These are phyloP conservation scores for Pseudococcus longispinus DNA, from an alignment of 2,888 invertebrate species.

Conservation along the genomic window DNA sequence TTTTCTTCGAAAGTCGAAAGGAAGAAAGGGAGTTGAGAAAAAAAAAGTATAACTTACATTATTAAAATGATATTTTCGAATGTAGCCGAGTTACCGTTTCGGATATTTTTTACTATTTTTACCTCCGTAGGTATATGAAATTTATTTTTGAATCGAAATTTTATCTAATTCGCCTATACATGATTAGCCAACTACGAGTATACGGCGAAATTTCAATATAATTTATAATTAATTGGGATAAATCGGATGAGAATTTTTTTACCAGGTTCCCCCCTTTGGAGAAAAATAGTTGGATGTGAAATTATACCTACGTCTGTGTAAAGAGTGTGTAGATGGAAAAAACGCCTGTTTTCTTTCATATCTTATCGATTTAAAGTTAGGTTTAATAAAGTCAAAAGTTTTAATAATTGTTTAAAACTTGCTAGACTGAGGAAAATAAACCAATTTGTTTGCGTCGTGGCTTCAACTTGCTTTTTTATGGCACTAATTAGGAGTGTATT, in stretches of 20 bases:
- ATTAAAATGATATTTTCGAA: conserved; percentile 52
- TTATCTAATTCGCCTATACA: background rate
- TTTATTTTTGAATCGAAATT: background rate
- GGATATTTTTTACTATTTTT: background rate
- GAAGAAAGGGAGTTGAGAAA: conserved; percentile 39
- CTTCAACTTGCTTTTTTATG: conserved; percentile 17
- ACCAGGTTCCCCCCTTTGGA: background rate
- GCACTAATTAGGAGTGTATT: conserved; percentile 1
- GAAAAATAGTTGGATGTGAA: background rate
- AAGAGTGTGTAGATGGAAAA: background rate
- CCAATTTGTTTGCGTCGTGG: conserved; percentile 25
- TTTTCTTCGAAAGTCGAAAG: conserved; percentile 41
- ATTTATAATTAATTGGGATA: background rate
- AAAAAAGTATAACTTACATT: conserved; percentile 39
- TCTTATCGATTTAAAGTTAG: conserved; percentile 37
- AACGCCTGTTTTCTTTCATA: conserved; percentile 27
- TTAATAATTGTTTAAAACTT: conserved; percentile 44
- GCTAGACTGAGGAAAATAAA: conserved; percentile 27
- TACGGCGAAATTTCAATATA: background rate
- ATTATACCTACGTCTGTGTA: background rate
- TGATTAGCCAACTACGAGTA: no score
- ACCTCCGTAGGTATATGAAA: background rate
- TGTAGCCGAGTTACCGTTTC: conserved; percentile 25
- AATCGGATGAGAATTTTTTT: no score
- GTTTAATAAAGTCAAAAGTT: conserved; percentile 42